These are phyloP conservation scores for Diaperis boleti DNA, from an alignment of 2,888 invertebrate genomes.

Conservation along the genomic window DNA sequence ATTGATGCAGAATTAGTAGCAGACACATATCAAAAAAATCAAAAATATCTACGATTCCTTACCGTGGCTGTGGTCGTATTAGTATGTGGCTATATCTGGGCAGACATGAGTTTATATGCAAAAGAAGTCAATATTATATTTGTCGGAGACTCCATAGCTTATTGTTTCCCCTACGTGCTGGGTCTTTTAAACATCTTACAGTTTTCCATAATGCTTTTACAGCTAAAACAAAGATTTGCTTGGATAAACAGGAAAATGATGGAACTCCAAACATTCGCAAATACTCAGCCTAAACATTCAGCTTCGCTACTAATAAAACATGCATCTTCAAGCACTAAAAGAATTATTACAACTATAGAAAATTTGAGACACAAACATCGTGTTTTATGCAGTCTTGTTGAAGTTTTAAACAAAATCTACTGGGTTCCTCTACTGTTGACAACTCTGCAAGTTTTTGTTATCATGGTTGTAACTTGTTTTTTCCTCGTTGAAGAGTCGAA, in stretches of 20 bases:
- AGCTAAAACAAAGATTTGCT: conserved; percentile 13
- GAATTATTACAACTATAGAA: conserved; percentile 7
- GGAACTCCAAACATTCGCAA: too few relatives aligned
- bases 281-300: too few relatives aligned
- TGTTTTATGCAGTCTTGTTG: conserved; percentile 2
- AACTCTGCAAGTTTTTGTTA: conserved; percentile 12
- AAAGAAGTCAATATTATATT: conserved; percentile 8
- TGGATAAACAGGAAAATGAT: conserved; percentile 15
- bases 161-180: conserved; percentile 17
- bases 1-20: neutral
- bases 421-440: conserved; percentile 12
- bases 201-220: conserved; percentile 9
- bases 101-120: neutral
- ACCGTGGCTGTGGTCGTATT: neutral
- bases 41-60: neutral
- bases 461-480: conserved; percentile 13
- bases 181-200: conserved; percentile 2
- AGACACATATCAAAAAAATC: neutral
- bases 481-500: conserved; percentile 13
- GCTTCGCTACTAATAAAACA: too few relatives aligned
- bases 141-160: conserved; percentile 21
- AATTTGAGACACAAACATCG: conserved; percentile 17
- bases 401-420: conserved; percentile 1
- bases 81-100: conserved; percentile 12
- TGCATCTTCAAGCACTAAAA: neutral